Conservation (phyloP, 2,797 vertebrate genomes). For the Notolabrus celidotus region DNA sequence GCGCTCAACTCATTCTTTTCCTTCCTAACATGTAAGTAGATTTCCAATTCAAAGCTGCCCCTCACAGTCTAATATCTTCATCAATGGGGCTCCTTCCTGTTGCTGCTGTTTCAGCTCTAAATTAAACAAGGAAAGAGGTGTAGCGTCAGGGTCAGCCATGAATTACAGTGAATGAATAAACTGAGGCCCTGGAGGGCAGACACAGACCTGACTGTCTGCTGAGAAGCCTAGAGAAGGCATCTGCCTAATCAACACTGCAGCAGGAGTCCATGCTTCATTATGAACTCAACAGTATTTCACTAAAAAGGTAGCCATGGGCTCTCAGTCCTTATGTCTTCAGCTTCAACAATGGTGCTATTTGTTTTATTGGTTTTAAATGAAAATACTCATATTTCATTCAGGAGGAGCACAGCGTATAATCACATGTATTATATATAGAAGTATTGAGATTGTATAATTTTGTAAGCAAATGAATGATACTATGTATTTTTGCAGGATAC, state of each 20-base stretch:
- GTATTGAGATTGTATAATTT: too few species aligned
- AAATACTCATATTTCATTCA: too few species aligned
- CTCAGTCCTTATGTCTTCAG: constrained; percentile 64
- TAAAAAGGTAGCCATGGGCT: constrained; percentile 73
- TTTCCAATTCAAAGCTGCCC: constrained; percentile 24
- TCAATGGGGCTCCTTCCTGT: constrained; percentile 73
- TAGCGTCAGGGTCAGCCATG: constrained; percentile 49
- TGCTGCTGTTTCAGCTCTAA: constrained; percentile 41
- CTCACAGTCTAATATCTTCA: constrained; percentile 59
- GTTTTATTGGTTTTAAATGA: too few species aligned
- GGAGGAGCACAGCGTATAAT: too few species aligned
- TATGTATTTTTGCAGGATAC: too few species aligned
- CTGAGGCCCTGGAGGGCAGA: constrained; percentile 62
- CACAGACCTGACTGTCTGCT: constrained; percentile 61
- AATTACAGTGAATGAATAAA: constrained; percentile 71
- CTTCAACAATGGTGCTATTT: too few species aligned
- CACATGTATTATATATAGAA: too few species aligned
- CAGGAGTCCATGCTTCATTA: too few species aligned
- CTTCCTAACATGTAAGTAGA: constrained; percentile 8
- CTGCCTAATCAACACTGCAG: constrained; percentile 78
- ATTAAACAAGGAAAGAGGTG: constrained; percentile 59
- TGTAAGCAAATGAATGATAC: too few species aligned
- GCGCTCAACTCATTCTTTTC: too few species aligned
- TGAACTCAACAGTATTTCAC: constrained; percentile 70
- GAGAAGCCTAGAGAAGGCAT: constrained; percentile 71